Base-by-base conservation (phyloP, 2,113 vertebrate genomes). In the Scomber japonicus region DNA sequence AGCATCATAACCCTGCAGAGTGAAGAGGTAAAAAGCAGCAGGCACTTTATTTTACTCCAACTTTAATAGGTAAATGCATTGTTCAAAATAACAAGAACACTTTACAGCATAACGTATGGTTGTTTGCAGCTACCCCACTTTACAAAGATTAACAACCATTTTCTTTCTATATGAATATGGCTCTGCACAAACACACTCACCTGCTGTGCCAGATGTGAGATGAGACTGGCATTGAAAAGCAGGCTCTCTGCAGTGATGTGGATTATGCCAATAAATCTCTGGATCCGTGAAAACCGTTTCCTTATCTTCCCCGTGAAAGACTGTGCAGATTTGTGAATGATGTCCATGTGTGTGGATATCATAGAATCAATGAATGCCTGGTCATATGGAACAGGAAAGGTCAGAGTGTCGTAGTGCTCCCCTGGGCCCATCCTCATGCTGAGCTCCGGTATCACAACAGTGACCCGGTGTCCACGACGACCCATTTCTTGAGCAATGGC, bases 401-500 rank as follows among this genome's bases (percentile, higher is more conserved):
- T 94, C 80, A 92, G 85, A 10, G 94, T 72, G 1, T 82, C 89
- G 65, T 95, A 97, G 70, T 95, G 88, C 0, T 95, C 89, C 3
- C 96, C 94, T 1, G 62, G 82, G 7, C 94, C 95, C 73, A 97
- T 70, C 0, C 93, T 63, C 17, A 96, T 0, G 40, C 50, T 94
- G 45, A 93, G 49, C 4, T 97, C 96, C 0, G 97, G 96, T 2
- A 95, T 92, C 6, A 97, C 69, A 0, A 95, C 95, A 0, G 96
- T 85, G 0, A 94, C 87, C 2, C 86, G 60, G 0, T 98, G 97
- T 3, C 96, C 97, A 66, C 89, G 94, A 4, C 89, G 86, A 0
- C 92, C 89, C 64, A 98, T 89, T 76, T 95, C 94, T 70, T 94
- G 85, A 17, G 95, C 86, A 0, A 94, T 82, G 0, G 87, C 35